Conservation (phyloP, 1,140 invertebrate genomes). For the Pentalonia nigronervosa region DNA sequence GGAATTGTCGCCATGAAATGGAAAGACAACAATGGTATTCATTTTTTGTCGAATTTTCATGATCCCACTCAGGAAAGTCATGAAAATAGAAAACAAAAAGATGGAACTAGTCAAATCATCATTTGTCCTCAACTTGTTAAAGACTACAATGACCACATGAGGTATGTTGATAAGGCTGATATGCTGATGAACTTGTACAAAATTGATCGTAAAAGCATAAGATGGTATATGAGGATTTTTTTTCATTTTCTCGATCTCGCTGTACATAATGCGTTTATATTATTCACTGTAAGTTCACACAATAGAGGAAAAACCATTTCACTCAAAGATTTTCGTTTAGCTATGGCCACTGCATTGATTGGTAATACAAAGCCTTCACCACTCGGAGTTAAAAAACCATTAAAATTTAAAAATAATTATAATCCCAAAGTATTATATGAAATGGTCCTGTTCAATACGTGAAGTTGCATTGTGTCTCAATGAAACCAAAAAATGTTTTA, state of each 20-base stretch:
- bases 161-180: slow-evolving; percentile 64
- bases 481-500: slow-evolving; percentile 36
- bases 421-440: slow-evolving; percentile 5
- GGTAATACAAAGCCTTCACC: neutral
- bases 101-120: slow-evolving; percentile 58
- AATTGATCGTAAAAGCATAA: slow-evolving; percentile 63
- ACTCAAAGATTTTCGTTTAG: neutral
- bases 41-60: too few relatives aligned
- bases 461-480: slow-evolving; percentile 38
- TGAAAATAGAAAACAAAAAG: too few relatives aligned
- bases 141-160: slow-evolving; percentile 64
- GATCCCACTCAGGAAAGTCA: too few relatives aligned
- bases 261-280: slow-evolving; percentile 62
- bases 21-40: too few relatives aligned
- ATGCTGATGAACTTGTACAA: slow-evolving; percentile 63
- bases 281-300: slow-evolving; percentile 59
- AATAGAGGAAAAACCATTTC: neutral
- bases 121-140: slow-evolving; percentile 60
- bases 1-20: too few relatives aligned
- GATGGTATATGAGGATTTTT: slow-evolving; percentile 64
- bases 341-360: neutral
- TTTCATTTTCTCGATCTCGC: slow-evolving; percentile 63
- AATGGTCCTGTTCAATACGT: slow-evolving; percentile 37
- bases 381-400: slow-evolving; percentile 2
- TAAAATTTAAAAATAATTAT: neutral